Base-by-base conservation (phyloP, 2,888 invertebrate species). In the Lepidochitona cinerea region DNA sequence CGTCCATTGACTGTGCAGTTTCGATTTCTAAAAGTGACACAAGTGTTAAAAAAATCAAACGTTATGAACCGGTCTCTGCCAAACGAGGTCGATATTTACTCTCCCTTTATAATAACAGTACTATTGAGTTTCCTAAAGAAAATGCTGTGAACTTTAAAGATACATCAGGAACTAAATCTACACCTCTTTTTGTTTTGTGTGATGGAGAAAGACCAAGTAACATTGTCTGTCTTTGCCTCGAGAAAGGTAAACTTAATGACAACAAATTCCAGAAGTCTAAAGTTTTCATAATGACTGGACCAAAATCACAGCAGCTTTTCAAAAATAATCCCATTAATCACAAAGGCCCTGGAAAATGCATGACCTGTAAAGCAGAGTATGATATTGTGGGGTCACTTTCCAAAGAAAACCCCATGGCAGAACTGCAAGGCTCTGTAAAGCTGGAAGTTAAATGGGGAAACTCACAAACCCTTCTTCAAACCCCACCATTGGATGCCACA, bases 391-490 rank as follows among this genome's bases (percentile, higher is more conserved):
- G 72, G 6, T 35, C 73, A 18, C 35, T 65, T 2, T 66, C 70
- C 14, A 49, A 70, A 18, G 72, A 70, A 7, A 72, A 72, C 29
- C 14, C 6, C 32, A 59, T 37, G 14, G 70, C 74, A 26, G 78
- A 75, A 33, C 75, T 73, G 49, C 77, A 76, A 74, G 82, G 83
- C 26, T 78, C 76, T 1, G 70, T 84, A 32, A 67, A 78, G 41
- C 70, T 85, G 14, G 83, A 83, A 65, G 73, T 83, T 7, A 74
- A 80, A 52, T 85, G 85, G 85, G 79, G 75, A 70, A 81, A 78
- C 29, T 69, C 71, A 4, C 41, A 70, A 9, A 69, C 73, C n/a
- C 70, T 83, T 26, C 68, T 84, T 12, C 80, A 83, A 37, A 78
- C 75, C 6, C 84, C 86, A 9, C 84, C 84, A 18, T 29, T 74